Percentiles rank a stretch among this genome's conserved stretches.
Evolutionary conservation across 2,113 vertebrate genomes (phyloP).

Genomic region (Chitala chitala): DNA sequence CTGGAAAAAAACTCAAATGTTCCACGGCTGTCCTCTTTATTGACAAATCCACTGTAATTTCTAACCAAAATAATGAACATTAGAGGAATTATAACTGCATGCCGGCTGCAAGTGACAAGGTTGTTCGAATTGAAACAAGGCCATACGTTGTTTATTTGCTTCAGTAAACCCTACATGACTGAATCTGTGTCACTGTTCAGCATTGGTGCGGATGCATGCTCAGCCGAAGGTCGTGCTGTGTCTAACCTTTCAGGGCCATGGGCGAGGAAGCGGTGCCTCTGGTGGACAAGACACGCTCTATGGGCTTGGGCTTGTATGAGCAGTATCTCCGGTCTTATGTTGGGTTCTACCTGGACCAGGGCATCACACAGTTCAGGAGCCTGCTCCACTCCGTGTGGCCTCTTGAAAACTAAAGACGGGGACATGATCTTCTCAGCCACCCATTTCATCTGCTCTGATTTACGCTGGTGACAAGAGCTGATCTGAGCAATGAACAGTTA

Average conservation of each 20-base stretch:
- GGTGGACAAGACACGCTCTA: slow-evolving; percentile 43
- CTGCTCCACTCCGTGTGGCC: slow-evolving; percentile 50
- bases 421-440: neutral
- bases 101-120: no score
- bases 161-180: no score
- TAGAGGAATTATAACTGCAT: no score
- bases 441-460: neutral
- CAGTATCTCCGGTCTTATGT: slow-evolving; percentile 44
- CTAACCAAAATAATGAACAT: no score
- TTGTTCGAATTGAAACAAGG: no score
- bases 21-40: no score
- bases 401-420: slow-evolving; percentile 27
- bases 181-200: no score
- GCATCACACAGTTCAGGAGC: slow-evolving; percentile 40
- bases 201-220: no score
- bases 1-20: no score
- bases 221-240: no score
- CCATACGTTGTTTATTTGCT: no score
- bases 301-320: slow-evolving; percentile 49
- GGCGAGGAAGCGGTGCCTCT: slow-evolving; percentile 38
- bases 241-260: slow-evolving; percentile 42
- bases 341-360: slow-evolving; percentile 35
- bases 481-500: neutral
- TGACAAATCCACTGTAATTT: no score
- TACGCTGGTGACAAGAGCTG: neutral